These are phyloP conservation scores for Dryocosmus kuriphilus DNA, from an alignment of 2,888 invertebrate genomes.

Conservation along the genomic window DNA sequence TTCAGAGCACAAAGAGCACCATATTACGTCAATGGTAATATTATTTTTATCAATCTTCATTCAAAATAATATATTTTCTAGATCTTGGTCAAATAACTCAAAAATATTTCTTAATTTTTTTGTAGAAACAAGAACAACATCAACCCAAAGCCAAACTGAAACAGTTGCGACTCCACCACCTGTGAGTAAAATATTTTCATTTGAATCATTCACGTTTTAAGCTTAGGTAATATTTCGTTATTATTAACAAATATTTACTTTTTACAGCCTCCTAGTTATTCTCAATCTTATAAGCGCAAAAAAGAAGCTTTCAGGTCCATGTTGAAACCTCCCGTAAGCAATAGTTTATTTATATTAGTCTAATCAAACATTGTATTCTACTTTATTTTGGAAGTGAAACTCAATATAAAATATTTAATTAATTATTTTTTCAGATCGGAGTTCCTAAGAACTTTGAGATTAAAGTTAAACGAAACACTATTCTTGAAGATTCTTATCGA, in stretches of 20 bases:
- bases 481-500: conserved; percentile 98
- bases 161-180: neutral
- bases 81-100: neutral
- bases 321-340: conserved; percentile 6
- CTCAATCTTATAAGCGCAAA: neutral
- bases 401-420: too few species aligned
- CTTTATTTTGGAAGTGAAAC: neutral
- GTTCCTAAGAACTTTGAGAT: conserved; percentile 99
- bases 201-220: neutral
- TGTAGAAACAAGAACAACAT: neutral
- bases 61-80: neutral
- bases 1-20: neutral
- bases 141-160: neutral
- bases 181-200: neutral
- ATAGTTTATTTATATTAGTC: neutral
- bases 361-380: neutral
- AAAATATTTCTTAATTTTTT: neutral
- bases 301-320: neutral
- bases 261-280: neutral
- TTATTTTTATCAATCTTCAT: neutral
- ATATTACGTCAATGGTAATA: neutral
- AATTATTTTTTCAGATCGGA: conserved; percentile 84
- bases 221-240: neutral
- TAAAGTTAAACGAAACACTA: conserved; percentile 92
- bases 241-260: neutral